Conservation (phyloP, 35 echinoderm and acorn worm genomes). For the Apostichopus parvimensis region DNA sequence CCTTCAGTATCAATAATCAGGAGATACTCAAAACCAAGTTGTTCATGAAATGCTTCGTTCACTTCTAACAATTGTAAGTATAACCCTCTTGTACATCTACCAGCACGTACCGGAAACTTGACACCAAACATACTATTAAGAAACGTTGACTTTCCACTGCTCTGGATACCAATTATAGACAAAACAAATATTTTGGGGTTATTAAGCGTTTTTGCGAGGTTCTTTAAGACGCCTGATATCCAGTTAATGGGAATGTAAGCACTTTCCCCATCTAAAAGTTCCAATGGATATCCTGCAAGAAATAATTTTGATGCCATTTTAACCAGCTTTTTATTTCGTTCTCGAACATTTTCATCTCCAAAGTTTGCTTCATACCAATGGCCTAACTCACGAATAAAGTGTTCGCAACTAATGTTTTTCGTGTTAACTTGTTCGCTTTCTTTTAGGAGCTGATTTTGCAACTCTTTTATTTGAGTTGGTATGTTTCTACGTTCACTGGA, state of each 20-base stretch:
- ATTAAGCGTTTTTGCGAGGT: neutral
- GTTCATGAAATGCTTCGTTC: no score
- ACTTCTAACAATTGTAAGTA: no score
- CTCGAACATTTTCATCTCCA: no score
- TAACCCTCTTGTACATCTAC: no score
- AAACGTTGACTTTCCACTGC: slow-evolving; percentile 35
- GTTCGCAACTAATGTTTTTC: neutral
- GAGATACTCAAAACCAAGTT: no score
- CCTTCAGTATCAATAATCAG: no score
- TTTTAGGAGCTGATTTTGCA: neutral
- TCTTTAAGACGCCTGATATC: neutral
- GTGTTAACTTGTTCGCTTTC: neutral
- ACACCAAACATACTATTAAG: slow-evolving; percentile 54
- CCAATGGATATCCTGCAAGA: slow-evolving; percentile 22
- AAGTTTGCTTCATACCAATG: slow-evolving; percentile 6
- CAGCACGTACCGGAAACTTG: slow-evolving; percentile 28
- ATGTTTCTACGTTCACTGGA: neutral
- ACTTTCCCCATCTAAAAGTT: slow-evolving; percentile 28
- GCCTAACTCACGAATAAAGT: slow-evolving; percentile 4
- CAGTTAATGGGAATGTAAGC: neutral
- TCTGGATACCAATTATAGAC: slow-evolving; percentile 33
- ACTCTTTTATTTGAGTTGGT: neutral
- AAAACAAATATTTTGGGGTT: neutral
- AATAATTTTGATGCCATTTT: neutral
- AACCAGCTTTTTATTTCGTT: neutral